Conservation (phyloP, 2,888 invertebrate species). For the Steinernema scapterisci region DNA sequence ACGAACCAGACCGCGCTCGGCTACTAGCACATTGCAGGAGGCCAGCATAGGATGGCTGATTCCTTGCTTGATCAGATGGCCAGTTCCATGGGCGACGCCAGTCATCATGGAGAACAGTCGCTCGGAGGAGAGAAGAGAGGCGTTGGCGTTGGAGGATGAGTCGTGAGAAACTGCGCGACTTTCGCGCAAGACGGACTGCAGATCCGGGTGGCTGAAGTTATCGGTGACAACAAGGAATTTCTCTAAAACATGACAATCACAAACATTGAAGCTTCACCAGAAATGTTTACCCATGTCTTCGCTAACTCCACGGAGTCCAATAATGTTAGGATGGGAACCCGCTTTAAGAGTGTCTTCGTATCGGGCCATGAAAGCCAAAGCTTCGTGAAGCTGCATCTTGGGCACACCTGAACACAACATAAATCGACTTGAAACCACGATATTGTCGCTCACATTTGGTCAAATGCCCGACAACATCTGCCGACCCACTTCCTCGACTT, state of each 20-base stretch:
- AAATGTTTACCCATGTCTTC: too few species aligned
- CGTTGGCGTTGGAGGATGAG: background rate
- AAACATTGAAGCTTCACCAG: too few species aligned
- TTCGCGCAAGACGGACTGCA: slow-evolving; percentile 33
- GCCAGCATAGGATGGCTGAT: slow-evolving; percentile 37
- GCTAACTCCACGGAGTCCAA: too few species aligned
- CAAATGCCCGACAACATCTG: too few species aligned
- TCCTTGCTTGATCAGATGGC: slow-evolving; percentile 34
- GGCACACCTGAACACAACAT: too few species aligned
- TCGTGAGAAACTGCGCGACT: background rate
- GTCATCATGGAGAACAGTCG: slow-evolving; percentile 34
- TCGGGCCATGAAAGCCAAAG: too few species aligned
- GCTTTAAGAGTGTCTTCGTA: too few species aligned
- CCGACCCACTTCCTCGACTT: too few species aligned
- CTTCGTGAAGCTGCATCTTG: too few species aligned
- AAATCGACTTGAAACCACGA: too few species aligned
- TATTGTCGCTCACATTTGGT: too few species aligned
- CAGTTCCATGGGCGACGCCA: slow-evolving; percentile 34
- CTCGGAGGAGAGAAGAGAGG: background rate
- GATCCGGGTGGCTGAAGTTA: slow-evolving; percentile 33
- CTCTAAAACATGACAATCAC: background rate
- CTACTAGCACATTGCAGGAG: slow-evolving; percentile 34
- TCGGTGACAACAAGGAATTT: slow-evolving; percentile 32
- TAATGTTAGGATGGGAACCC: too few species aligned
- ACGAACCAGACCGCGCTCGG: slow-evolving; percentile 25